These are phyloP conservation scores for Acridotheres tristis DNA, from an alignment of 2,797 vertebrate genomes.

Conservation along the genomic window DNA sequence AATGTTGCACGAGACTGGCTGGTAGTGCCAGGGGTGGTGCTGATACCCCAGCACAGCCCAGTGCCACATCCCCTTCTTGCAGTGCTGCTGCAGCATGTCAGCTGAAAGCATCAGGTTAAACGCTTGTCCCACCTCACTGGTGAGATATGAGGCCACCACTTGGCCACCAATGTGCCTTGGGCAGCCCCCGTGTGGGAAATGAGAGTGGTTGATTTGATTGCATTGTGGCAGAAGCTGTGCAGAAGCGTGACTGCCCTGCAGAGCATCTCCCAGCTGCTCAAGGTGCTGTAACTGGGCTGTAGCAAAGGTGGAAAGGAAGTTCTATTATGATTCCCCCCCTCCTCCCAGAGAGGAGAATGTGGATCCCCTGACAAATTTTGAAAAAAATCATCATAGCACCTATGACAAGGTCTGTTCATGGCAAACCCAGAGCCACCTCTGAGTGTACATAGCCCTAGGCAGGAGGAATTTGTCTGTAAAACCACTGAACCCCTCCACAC, in stretches of 20 bases:
- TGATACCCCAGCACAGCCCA: neutral
- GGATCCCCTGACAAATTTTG: neutral
- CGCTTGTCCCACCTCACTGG: accelerated
- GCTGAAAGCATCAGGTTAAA: neutral
- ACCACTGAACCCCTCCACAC: neutral
- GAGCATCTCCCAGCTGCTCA: neutral
- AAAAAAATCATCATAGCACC: neutral
- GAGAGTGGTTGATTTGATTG: neutral
- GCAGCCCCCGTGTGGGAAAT: neutral
- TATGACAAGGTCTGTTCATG: neutral
- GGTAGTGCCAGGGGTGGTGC: neutral
- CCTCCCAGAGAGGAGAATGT: neutral
- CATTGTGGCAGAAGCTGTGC: neutral
- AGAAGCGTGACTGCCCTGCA: neutral
- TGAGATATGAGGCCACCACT: neutral
- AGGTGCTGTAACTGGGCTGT: accelerated
- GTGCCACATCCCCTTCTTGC: neutral
- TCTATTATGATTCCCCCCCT: neutral
- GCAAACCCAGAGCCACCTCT: neutral
- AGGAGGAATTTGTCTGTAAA: neutral
- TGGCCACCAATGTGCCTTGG: neutral
- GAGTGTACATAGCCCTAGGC: neutral
- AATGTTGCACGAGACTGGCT: accelerated
- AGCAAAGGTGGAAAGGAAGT: neutral
- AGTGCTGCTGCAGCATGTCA: accelerated